A percentile compares a stretch with the other conserved stretches of the same genome.
These are phyloP conservation scores for Flexamia atlantica DNA, from an alignment of 2,888 invertebrate genomes.

Conservation along the genomic window DNA sequence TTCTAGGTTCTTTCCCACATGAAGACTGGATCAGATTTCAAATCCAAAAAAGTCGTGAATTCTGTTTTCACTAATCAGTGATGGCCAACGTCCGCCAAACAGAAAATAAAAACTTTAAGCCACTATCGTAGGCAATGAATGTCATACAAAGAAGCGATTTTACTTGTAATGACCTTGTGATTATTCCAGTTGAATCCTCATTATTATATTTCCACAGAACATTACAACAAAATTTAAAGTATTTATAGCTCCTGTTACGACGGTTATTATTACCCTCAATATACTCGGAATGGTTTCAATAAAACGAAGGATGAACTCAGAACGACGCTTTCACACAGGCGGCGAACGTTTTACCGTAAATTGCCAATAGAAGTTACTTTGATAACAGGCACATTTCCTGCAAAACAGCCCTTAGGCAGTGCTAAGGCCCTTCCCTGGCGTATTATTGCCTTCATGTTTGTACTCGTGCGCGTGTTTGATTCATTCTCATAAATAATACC, in stretches of 20 bases:
- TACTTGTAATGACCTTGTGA: too few species aligned
- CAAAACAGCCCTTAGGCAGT: constrained; percentile 10
- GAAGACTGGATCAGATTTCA: too few species aligned
- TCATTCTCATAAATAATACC: constrained; percentile 6
- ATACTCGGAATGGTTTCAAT: not conserved
- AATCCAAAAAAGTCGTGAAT: too few species aligned
- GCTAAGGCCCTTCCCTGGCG: not conserved
- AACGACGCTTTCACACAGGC: not conserved
- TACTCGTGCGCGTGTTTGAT: constrained; percentile 42
- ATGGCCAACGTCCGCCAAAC: too few species aligned
- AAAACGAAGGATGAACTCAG: constrained; percentile 2
- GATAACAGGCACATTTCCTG: constrained; percentile 34
- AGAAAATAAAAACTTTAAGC: too few species aligned
- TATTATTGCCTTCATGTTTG: constrained; percentile 1
- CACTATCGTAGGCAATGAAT: too few species aligned
- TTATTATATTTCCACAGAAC: too few species aligned
- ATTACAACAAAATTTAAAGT: not conserved
- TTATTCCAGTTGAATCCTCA: too few species aligned
- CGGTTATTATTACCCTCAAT: not conserved
- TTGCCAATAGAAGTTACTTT: constrained; percentile 14
- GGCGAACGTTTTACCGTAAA: constrained; percentile 6
- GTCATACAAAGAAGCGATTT: too few species aligned
- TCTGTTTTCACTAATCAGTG: too few species aligned
- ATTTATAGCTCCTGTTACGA: not conserved
- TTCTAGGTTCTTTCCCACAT: too few species aligned